Percentiles rank a stretch among this genome's conserved stretches.
These are phyloP conservation scores for Nomada goodeniana DNA, from an alignment of 2,888 invertebrate genomes.

Conservation along the genomic window DNA sequence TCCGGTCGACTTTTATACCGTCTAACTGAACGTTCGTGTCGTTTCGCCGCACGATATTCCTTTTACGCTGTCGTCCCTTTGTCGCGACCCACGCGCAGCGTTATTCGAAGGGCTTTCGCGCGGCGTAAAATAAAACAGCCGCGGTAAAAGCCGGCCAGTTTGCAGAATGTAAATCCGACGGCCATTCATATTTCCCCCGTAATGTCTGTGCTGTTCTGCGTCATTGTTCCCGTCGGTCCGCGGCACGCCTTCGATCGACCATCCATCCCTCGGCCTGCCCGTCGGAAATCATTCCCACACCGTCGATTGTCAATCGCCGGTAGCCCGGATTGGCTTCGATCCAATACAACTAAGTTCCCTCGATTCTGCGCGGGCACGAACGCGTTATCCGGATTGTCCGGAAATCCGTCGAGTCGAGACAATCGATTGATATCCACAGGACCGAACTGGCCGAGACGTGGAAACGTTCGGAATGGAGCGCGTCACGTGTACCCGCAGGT, in stretches of 20 bases:
- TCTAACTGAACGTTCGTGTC: neutral
- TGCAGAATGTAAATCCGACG: slow-evolving; percentile 23
- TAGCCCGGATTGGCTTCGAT: slow-evolving; percentile 71
- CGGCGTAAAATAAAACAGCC: slow-evolving; percentile 13
- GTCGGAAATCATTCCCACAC: slow-evolving; percentile 80
- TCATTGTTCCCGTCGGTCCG: slow-evolving; percentile 45
- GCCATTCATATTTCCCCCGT: slow-evolving; percentile 54
- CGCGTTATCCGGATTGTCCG: slow-evolving; percentile 75
- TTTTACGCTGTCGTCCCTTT: neutral
- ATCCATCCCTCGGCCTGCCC: slow-evolving; percentile 65
- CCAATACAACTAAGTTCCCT: slow-evolving; percentile 76
- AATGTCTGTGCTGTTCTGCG: slow-evolving; percentile 49
- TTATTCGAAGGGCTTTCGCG: slow-evolving; percentile 16
- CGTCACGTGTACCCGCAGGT: slow-evolving; percentile 28
- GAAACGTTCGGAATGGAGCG: slow-evolving; percentile 18
- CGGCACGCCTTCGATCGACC: slow-evolving; percentile 36
- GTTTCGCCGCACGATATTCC: neutral
- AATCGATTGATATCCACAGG: slow-evolving; percentile 48
- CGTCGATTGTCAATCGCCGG: slow-evolving; percentile 76
- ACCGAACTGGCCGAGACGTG: slow-evolving; percentile 19
- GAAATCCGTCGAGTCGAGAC: slow-evolving; percentile 61
- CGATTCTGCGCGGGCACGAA: slow-evolving; percentile 69
- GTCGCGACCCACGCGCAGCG: slow-evolving; percentile 1
- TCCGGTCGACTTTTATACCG: neutral
- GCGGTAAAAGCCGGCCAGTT: neutral